Evolutionary conservation across 2,113 vertebrate genomes (phyloP).

Genomic region (Ceuthmochares aereus): DNA sequence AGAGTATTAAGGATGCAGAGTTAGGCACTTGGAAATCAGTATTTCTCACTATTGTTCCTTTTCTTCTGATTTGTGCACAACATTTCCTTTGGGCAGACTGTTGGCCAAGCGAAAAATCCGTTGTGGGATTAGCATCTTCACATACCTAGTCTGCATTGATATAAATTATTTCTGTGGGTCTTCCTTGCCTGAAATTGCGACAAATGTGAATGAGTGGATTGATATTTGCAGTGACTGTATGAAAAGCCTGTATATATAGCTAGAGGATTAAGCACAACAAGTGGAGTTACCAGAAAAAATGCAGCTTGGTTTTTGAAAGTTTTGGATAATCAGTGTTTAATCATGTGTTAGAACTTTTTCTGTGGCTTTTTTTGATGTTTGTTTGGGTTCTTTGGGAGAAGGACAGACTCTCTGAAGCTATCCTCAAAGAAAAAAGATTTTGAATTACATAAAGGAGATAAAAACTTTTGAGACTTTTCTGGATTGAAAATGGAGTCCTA

Average conservation of each 20-base stretch:
- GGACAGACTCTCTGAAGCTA: not conserved
- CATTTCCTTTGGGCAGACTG: not conserved
- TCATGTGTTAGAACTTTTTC: not conserved
- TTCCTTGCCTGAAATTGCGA: not conserved
- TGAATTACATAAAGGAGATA: not conserved
- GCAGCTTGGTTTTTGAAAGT: not conserved
- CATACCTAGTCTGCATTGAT: not conserved
- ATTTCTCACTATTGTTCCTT: not conserved
- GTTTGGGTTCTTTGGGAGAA: not conserved
- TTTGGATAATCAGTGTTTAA: not conserved
- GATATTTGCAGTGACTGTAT: not conserved
- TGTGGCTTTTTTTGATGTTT: too few species aligned
- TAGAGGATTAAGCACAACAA: not conserved
- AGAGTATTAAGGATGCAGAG: not conserved
- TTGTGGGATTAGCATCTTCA: not conserved
- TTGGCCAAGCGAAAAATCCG: conserved; percentile 1
- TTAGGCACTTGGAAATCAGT: not conserved
- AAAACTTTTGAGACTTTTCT: not conserved
- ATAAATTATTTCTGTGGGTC: not conserved
- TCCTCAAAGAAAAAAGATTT: not conserved
- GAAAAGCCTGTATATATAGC: not conserved
- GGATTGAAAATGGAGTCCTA: not conserved
- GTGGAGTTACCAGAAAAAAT: not conserved
- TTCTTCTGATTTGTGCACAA: conserved; percentile 1
- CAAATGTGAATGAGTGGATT: not conserved